These are phyloP conservation scores for Calliopum simillimum DNA, from an alignment of 2,888 invertebrate genomes.

Conservation along the genomic window DNA sequence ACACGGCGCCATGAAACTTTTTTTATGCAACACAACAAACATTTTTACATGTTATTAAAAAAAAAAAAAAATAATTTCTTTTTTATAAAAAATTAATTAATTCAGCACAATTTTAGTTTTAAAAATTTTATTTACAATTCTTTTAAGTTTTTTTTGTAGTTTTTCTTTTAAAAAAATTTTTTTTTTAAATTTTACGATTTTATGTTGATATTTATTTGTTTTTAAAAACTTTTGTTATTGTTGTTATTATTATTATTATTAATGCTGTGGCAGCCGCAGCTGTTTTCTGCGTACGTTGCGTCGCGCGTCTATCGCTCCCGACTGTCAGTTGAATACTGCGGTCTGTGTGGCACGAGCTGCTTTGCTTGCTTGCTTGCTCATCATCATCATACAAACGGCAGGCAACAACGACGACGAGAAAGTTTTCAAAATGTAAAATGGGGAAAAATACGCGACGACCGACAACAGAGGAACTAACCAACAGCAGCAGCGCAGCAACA, in stretches of 20 bases:
- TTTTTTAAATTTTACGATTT: not conserved
- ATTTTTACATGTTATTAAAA: constrained; percentile 7
- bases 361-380: constrained; percentile 42
- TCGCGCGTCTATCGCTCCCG: constrained; percentile 57
- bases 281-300: constrained; percentile 42
- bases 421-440: constrained; percentile 33
- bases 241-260: constrained; percentile 10
- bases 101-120: not conserved
- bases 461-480: constrained; percentile 37
- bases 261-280: constrained; percentile 31
- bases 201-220: not conserved
- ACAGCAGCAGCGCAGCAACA: constrained; percentile 46
- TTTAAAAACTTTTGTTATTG: not conserved
- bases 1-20: not conserved
- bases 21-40: not conserved
- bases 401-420: constrained; percentile 24
- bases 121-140: no score
- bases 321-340: constrained; percentile 65
- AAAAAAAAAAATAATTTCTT: not conserved
- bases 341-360: constrained; percentile 59
- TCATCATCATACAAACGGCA: not conserved
- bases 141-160: not conserved
- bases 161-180: not conserved
- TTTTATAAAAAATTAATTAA: not conserved
- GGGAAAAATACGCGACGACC: constrained; percentile 40